Evolutionary conservation across 2,113 vertebrate genomes (phyloP).

Genomic region (Grantiella picta): DNA sequence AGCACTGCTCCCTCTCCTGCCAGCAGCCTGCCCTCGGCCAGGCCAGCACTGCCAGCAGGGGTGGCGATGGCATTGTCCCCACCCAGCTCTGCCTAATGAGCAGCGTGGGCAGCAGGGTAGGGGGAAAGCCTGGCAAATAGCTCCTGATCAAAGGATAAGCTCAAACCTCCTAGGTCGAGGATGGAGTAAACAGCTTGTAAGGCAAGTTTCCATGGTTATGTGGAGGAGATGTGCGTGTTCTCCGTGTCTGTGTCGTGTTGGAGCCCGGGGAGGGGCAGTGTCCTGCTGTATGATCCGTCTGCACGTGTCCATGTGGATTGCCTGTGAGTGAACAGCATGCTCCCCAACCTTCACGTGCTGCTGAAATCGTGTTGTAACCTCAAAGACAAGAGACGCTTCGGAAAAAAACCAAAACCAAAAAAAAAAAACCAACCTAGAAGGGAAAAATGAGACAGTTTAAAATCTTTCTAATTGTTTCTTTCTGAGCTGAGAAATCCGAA

Average conservation of each 20-base stretch:
- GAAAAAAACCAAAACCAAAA: not conserved
- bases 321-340: not conserved
- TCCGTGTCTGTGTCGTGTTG: not conserved
- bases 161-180: not conserved
- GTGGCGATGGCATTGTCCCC: not conserved
- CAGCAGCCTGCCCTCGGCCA: not conserved
- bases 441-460: not conserved
- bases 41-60: not conserved
- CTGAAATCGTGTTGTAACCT: not conserved
- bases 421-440: not conserved
- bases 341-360: not conserved
- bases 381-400: not conserved
- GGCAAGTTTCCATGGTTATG: not conserved
- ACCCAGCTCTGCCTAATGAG: not conserved
- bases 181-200: not conserved
- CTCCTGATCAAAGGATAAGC: not conserved
- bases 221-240: not conserved
- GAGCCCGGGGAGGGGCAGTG: not conserved
- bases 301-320: not conserved
- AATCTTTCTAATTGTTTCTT: not conserved
- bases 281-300: not conserved
- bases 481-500: not conserved
- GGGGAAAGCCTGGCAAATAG: not conserved
- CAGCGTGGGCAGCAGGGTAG: not conserved
- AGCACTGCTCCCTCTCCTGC: not conserved